These are phyloP conservation scores for Ptychoptera contaminata DNA, from an alignment of 2,888 invertebrate genomes.

Conservation along the genomic window DNA sequence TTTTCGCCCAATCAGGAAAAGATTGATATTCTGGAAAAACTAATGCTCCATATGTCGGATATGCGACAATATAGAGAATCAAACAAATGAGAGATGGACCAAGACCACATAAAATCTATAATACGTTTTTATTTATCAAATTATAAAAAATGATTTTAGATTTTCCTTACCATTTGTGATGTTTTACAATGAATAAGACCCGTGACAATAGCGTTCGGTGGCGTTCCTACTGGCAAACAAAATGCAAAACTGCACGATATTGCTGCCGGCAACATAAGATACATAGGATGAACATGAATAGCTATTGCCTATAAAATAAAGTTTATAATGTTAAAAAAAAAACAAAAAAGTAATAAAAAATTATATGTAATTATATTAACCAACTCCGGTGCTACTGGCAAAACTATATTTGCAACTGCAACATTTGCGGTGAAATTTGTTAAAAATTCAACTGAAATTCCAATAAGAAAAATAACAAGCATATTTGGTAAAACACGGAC, in stretches of 20 bases:
- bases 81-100: conserved; percentile 56
- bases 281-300: conserved; percentile 57
- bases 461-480: conserved; percentile 51
- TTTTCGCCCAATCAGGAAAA: conserved; percentile 38
- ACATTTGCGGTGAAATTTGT: conserved; percentile 50
- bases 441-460: conserved; percentile 56
- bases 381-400: conserved; percentile 60
- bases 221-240: conserved; percentile 78
- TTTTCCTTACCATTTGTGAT: conserved; percentile 38
- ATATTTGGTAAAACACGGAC: conserved; percentile 41
- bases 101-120: conserved; percentile 40
- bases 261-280: conserved; percentile 69
- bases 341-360: too few relatives aligned
- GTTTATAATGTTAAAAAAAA: too few relatives aligned
- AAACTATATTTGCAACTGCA: conserved; percentile 63
- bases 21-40: conserved; percentile 37
- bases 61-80: conserved; percentile 43
- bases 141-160: too few relatives aligned
- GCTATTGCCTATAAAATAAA: conserved; percentile 30
- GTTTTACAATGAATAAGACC: conserved; percentile 42
- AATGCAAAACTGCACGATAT: conserved; percentile 71
- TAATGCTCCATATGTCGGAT: conserved; percentile 48
- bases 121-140: too few relatives aligned
- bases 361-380: too few relatives aligned
- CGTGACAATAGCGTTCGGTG: conserved; percentile 78